phyloP scores from a whole-genome alignment of 2,797 vertebrate genomes.

The Scomberomorus guttatus region DNA sequence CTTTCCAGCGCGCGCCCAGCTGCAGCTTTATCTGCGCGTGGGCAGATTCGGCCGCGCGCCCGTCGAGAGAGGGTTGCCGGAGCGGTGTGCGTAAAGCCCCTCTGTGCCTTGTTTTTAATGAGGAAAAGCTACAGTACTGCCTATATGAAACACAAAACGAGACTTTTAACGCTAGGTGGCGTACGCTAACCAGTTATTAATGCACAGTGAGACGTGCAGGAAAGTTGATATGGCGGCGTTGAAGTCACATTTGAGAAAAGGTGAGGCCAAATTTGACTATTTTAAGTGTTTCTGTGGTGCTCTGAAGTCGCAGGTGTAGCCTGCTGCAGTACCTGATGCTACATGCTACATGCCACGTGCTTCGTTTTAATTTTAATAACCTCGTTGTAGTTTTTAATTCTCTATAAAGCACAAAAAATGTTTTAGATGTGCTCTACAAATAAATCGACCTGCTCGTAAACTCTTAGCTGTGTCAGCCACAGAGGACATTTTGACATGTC shows the following conservation, averaged over 20 bases:
- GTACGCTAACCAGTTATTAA: conserved; percentile 7
- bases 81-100: no score
- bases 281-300: not conserved
- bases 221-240: not conserved
- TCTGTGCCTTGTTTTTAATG: not conserved
- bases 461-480: not conserved
- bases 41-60: not conserved
- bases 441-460: not conserved
- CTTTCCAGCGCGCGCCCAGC: not conserved
- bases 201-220: not conserved
- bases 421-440: no score
- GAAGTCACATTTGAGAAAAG: not conserved
- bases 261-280: not conserved
- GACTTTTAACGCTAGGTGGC: conserved; percentile 55
- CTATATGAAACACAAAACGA: not conserved
- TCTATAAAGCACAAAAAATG: no score
- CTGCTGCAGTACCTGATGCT: no score
- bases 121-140: not conserved
- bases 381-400: no score
- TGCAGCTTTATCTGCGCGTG: no score
- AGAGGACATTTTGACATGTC: not conserved
- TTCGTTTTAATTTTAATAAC: not conserved
- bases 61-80: not conserved
- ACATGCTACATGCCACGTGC: not conserved
- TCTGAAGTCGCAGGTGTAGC: not conserved